These are phyloP conservation scores for Salvelinus namaycush DNA, from an alignment of 2,113 vertebrate genomes.

Conservation along the genomic window DNA sequence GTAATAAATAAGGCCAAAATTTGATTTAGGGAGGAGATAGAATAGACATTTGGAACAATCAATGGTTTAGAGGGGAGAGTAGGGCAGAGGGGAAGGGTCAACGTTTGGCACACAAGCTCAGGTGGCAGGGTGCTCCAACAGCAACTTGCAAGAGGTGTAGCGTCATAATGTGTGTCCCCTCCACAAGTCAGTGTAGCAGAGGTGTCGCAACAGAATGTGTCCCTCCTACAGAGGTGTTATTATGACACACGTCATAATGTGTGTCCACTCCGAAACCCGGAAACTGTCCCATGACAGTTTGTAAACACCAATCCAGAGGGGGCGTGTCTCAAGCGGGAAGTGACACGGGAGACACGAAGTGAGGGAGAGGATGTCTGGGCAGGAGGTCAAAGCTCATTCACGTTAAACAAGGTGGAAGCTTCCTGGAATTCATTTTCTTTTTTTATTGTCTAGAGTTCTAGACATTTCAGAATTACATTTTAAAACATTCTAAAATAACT, in stretches of 20 bases:
- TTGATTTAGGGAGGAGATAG: slow-evolving; percentile 29
- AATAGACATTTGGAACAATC: slow-evolving; percentile 18
- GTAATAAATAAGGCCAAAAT: slow-evolving; percentile 56
- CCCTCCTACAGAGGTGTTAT: no score
- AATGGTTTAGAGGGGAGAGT: slow-evolving; percentile 6
- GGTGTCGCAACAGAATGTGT: no score
- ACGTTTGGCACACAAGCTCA: not conserved
- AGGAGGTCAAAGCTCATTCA: not conserved
- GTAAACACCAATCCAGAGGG: slow-evolving; percentile 8
- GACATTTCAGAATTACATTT: not conserved
- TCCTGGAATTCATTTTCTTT: not conserved
- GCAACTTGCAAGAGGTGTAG: not conserved
- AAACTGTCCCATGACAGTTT: not conserved
- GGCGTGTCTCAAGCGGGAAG: slow-evolving; percentile 16
- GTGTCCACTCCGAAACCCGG: not conserved
- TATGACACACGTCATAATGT: no score
- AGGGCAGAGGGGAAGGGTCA: slow-evolving; percentile 7
- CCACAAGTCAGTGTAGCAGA: not conserved
- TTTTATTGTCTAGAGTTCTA: not conserved
- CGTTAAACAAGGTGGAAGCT: not conserved
- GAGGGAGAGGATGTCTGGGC: not conserved
- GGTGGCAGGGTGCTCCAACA: not conserved
- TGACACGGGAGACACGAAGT: slow-evolving; percentile 23
- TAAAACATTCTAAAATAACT: not conserved
- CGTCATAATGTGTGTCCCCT: no score